Evolutionary conservation across 2,113 vertebrate species (phyloP).

Genomic region (Vimba vimba): DNA sequence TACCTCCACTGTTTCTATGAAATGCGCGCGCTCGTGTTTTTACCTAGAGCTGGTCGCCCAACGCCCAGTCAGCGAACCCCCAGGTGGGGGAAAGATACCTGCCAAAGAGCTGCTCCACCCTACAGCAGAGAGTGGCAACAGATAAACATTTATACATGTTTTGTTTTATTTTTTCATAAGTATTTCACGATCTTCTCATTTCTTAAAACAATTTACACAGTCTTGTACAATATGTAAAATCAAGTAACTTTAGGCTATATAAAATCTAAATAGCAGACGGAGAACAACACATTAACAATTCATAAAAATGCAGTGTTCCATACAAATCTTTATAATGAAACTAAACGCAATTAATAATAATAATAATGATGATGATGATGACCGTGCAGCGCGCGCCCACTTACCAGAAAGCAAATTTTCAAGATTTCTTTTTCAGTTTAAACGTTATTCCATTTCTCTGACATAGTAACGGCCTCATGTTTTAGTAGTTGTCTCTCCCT

Average conservation of each 20-base stretch:
- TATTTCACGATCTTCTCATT: neutral
- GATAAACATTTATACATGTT: conserved; percentile 31
- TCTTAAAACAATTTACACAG: neutral
- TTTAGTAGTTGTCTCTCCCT: neutral
- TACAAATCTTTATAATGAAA: neutral
- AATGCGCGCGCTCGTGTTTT: conserved; percentile 29
- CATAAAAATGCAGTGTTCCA: neutral
- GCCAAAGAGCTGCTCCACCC: conserved; percentile 72
- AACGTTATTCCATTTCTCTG: conserved; percentile 22
- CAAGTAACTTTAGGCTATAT: neutral
- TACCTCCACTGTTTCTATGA: neutral
- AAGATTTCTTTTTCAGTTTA: conserved; percentile 26
- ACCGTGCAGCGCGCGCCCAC: neutral
- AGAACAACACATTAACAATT: neutral
- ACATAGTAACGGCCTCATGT: conserved; percentile 7
- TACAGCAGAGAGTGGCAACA: conserved; percentile 56
- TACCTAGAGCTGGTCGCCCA: conserved; percentile 67
- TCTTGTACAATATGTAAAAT: neutral
- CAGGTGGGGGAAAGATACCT: conserved; percentile 67
- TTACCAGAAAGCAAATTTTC: conserved; percentile 28
- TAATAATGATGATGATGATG: neutral
- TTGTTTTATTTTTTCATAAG: neutral
- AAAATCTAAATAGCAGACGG: neutral
- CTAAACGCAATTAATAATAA: neutral
- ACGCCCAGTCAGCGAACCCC: conserved; percentile 72